Conservation (phyloP, 2,888 invertebrate species). For the Bombyx huttoni region DNA sequence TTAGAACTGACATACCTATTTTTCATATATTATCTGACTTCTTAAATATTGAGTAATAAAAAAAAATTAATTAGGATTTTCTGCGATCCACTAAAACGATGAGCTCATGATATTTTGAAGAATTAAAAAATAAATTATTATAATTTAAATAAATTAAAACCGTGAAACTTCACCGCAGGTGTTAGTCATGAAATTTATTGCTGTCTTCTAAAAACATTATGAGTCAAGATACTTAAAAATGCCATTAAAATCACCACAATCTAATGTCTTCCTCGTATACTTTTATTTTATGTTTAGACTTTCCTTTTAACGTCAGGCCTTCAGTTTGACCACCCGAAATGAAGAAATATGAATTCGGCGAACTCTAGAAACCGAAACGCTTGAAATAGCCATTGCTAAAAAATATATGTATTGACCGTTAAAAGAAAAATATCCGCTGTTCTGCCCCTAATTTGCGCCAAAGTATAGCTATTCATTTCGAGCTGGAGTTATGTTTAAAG, state of each 20-base stretch:
- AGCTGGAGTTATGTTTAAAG: too few relatives aligned
- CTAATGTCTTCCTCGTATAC: not conserved
- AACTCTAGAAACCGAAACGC: too few relatives aligned
- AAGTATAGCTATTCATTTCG: too few relatives aligned
- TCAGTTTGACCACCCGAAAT: too few relatives aligned
- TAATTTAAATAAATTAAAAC: not conserved
- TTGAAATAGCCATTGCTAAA: too few relatives aligned
- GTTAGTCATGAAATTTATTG: not conserved
- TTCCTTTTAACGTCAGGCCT: not conserved
- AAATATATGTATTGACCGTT: too few relatives aligned
- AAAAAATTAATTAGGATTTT: not conserved
- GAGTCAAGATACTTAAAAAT: conserved; percentile 4
- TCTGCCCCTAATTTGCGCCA: too few relatives aligned
- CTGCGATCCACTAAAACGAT: not conserved
- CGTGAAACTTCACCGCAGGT: not conserved
- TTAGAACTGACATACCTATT: too few relatives aligned
- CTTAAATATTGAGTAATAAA: too few relatives aligned
- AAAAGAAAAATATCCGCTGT: too few relatives aligned
- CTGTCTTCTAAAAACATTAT: not conserved
- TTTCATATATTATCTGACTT: too few relatives aligned
- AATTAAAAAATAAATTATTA: not conserved
- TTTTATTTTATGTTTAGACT: not conserved
- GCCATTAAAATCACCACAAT: not conserved
- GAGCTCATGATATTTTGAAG: not conserved
- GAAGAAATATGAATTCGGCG: too few relatives aligned